Base-by-base conservation (phyloP, 1,140 invertebrate species). In the Drosophila tropicalis region DNA sequence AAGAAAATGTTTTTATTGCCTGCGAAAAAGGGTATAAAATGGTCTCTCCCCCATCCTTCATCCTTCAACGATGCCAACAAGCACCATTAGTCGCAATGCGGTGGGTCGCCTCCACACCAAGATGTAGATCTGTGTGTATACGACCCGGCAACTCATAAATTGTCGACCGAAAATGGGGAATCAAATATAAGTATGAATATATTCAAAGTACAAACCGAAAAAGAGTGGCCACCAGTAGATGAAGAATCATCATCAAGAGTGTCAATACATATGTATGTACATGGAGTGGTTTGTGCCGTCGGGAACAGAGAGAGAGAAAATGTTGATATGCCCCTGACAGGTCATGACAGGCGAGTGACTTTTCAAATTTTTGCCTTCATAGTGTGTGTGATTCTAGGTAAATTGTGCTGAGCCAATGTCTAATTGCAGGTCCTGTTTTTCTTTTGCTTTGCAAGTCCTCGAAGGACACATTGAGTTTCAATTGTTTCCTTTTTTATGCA, bases 1-100 rank as follows among this genome's bases (percentile, higher is more conserved):
- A 86, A 70, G 83, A 83, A 87, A 87, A 87, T 89, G 83, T 87
- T 87, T 87, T 87, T 87, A 87, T 87, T 87, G 83, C 83, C 83
- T 76, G 83, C 80, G 80, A 87, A 87, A 29, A 87, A 89, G 84
- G 84, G 84, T 87, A 87, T 77, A 79, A 86, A 86, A 85, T 74
- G 77, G 63, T 62, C 78, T 13, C 12, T 13, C 12, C 36, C 0
- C 12, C 36, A 10, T 39, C 36, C 36, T 12, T 39, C 12, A 12
- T 39, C 36, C 10, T 39, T 22, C 44, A 19, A 22, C 44, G 44
- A 22, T n/a, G 41, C 17, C 44, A 39, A 39, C 62, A 69, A 69
- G 70, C 72, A 72, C 76, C 81, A 84, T 85, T 87, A 89, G 83
- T 70, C 76, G 71, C 61, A 47, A n/a, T 47, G 61, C 47, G 47